phyloP scores from a whole-genome alignment of 2,888 invertebrate genomes.

The Formica aserva region DNA sequence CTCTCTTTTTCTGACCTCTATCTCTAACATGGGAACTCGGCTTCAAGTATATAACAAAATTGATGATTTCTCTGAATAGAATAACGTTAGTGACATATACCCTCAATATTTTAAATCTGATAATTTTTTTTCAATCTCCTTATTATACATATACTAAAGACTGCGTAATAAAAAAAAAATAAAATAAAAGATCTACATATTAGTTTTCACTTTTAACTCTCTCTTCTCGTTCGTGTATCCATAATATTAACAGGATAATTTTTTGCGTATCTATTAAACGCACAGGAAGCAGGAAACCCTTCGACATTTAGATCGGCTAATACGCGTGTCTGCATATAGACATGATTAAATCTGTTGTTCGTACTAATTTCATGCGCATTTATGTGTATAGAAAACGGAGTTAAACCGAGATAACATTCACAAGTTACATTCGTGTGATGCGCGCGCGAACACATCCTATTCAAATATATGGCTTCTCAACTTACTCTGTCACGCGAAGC shows the following conservation, averaged over 20 bases:
- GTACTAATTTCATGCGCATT: constrained; percentile 10
- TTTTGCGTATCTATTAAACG: background rate
- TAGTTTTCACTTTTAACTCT: constrained; percentile 26
- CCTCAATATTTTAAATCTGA: background rate
- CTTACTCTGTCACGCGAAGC: constrained; percentile 13
- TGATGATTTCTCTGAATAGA: background rate
- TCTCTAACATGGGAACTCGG: constrained; percentile 3
- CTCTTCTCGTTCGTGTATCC: constrained; percentile 2
- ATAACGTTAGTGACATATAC: background rate
- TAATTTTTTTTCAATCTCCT: background rate
- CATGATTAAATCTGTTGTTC: constrained; percentile 29
- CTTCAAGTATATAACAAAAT: background rate
- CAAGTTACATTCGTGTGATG: constrained; percentile 3
- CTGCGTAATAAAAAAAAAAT: background rate
- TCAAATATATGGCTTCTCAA: constrained; percentile 32
- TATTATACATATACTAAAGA: background rate
- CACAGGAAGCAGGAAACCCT: constrained; percentile 15
- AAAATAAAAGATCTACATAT: background rate
- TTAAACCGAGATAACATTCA: background rate
- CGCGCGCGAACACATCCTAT: background rate
- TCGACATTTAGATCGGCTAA: constrained; percentile 11
- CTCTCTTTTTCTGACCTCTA: constrained; percentile 28
- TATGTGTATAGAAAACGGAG: background rate
- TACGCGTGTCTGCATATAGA: constrained; percentile 9
- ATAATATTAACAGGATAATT: background rate